Base-by-base conservation (phyloP, 2,888 invertebrate genomes). In the Actias luna region DNA sequence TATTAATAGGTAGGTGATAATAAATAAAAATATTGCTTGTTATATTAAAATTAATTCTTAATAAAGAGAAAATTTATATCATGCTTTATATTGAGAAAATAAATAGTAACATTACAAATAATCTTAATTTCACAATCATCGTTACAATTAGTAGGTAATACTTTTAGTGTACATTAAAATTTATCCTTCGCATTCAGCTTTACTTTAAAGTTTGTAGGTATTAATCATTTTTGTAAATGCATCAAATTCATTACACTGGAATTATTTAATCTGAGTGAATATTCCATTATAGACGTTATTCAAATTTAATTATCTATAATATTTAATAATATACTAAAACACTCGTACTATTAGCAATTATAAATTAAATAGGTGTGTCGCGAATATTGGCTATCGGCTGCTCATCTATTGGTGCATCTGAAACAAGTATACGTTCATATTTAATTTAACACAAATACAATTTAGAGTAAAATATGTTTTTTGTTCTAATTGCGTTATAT, bases 351-450 rank as follows among this genome's bases (percentile, higher is more conserved):
- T n/a, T n/a, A n/a, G n/a, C n/a, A n/a, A 29, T 10, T 27, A 52
- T n/a, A 29, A 29, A 57, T 63, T 65, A 69, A 12, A 67, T 58
- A 58, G 65, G 69, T 27, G 69, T 77, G 63, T 77, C 76, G 61
- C 67, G 70, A 29, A 69, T 65, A 29, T 67, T 59, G n/a, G 63
- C 55, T 14, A 63, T 63, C 18, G 58, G 63, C 60, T 66, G 66
- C 39, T 74, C 76, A 59, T 78, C 75, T 52, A 66, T 66, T 59
- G 69, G 67, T 60, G 75, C 61, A 69, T 74, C 79, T 79, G 78
- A 57, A 73, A 63, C 31, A 59, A 59, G 42, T 59, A 62, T 7
- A 31, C 4, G 12, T 14, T 22, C 8, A 22, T 22, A 22, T 46
- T 5, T n/a, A 42, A n/a, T 42, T 42, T 16, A 7, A 36, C 12